These are phyloP conservation scores for Operophtera brumata DNA, from an alignment of 2,888 invertebrate species.

Conservation along the genomic window DNA sequence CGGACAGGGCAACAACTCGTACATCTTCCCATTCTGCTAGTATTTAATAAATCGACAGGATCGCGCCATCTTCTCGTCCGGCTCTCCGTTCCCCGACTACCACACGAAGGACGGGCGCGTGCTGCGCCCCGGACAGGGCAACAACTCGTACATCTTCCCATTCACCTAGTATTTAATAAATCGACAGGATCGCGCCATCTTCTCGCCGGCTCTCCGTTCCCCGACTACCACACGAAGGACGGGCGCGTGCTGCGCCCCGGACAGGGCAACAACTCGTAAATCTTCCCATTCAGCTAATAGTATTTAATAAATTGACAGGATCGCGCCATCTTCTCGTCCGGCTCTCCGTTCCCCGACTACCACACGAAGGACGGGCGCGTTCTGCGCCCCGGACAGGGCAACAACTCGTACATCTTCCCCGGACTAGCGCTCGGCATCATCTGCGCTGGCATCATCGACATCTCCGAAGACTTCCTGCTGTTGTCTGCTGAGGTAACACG, in stretches of 20 bases:
- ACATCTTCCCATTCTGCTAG: conserved; percentile 95
- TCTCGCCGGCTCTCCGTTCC: conserved; percentile 99
- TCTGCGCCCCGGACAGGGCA: conserved; percentile 96
- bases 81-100: conserved; percentile 96
- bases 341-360: conserved; percentile 96
- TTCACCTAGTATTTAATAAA: too few species aligned
- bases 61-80: conserved; percentile 95
- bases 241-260: conserved; percentile 93
- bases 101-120: conserved; percentile 87
- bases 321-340: conserved; percentile 95
- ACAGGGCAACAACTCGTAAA: conserved; percentile 99
- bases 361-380: conserved; percentile 87
- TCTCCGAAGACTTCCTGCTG: conserved; percentile 95
- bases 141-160: conserved; percentile 99
- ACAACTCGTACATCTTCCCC: conserved; percentile 98
- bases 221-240: conserved; percentile 87
- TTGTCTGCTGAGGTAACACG: conserved; percentile 89
- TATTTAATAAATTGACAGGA: conserved; percentile 81
- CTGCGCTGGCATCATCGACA: conserved; percentile 92
- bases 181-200: conserved; percentile 95
- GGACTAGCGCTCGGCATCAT: conserved; percentile 96
- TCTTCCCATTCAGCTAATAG: conserved; percentile 90
- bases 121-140: conserved; percentile 96
- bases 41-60: conserved; percentile 81
- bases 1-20: conserved; percentile 99